Evolutionary conservation across 2,113 vertebrate species (phyloP).

Genomic region (Crypturellus undulatus): DNA sequence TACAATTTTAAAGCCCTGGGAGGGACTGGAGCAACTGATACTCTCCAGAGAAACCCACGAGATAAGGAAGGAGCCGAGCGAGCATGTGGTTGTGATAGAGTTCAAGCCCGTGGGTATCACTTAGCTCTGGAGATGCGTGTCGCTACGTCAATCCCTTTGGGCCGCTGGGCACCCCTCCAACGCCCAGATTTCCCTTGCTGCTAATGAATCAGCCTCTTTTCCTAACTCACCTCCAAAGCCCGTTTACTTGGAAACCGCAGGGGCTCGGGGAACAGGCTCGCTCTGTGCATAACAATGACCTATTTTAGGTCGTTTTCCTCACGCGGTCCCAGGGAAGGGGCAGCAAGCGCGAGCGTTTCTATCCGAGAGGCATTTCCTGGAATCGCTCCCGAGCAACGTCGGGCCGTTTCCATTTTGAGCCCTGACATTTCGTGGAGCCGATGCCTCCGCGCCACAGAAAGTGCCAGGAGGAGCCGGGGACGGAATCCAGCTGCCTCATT

Average conservation of each 20-base stretch:
- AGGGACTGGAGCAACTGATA: conserved; percentile 52
- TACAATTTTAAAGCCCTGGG: conserved; percentile 25
- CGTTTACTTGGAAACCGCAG: conserved; percentile 73
- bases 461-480: neutral
- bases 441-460: conserved; percentile 10
- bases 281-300: conserved; percentile 69
- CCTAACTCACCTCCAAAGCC: conserved; percentile 75
- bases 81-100: conserved; percentile 63
- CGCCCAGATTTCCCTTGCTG: conserved; percentile 63
- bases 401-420: conserved; percentile 71
- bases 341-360: conserved; percentile 28
- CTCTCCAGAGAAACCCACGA: conserved; percentile 45
- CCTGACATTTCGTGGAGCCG: conserved; percentile 67
- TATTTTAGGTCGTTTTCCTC: conserved; percentile 68
- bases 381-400: conserved; percentile 43
- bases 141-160: conserved; percentile 63
- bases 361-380: conserved; percentile 65
- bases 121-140: conserved; percentile 49
- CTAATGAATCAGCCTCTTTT: conserved; percentile 75
- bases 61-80: conserved; percentile 65
- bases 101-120: conserved; percentile 45
- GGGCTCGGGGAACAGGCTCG: conserved; percentile 68
- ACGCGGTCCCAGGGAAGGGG: conserved; percentile 2
- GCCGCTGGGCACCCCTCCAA: conserved; percentile 65
- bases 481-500: conserved; percentile 32